phyloP scores from a whole-genome alignment of 2,888 invertebrate species.

The Acleris emargana region DNA sequence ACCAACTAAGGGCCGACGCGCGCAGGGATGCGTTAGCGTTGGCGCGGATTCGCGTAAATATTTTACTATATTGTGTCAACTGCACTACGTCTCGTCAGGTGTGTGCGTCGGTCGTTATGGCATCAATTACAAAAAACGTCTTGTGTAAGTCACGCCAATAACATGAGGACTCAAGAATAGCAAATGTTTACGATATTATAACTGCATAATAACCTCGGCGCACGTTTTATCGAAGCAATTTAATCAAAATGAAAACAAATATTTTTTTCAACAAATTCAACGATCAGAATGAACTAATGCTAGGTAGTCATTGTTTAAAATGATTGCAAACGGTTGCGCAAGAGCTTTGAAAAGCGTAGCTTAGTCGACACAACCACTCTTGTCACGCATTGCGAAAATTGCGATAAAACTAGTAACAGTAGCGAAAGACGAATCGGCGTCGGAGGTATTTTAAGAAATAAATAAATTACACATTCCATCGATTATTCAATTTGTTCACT shows the following conservation, averaged over 20 bases:
- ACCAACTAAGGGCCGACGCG: too few species aligned
- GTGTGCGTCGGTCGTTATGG: too few species aligned
- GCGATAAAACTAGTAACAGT: constrained; percentile 33
- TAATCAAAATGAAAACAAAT: not conserved
- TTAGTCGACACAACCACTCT: constrained; percentile 27
- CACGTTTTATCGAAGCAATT: not conserved
- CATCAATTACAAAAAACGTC: too few species aligned
- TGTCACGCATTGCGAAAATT: constrained; percentile 25
- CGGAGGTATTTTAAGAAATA: constrained; percentile 16
- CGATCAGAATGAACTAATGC: not conserved
- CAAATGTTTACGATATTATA: not conserved
- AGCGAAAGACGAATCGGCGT: constrained; percentile 29
- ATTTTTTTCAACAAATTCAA: not conserved
- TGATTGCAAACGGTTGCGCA: constrained; percentile 34
- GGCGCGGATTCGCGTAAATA: too few species aligned
- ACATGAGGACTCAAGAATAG: too few species aligned
- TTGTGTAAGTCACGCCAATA: too few species aligned
- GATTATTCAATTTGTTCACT: not conserved
- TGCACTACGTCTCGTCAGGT: too few species aligned
- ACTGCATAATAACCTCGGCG: not conserved
- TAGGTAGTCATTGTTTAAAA: constrained; percentile 38
- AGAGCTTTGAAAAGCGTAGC: constrained; percentile 37
- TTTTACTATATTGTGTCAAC: too few species aligned
- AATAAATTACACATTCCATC: constrained; percentile 6
- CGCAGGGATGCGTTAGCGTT: too few species aligned